These are phyloP conservation scores for Poliocrania exsul DNA, from an alignment of 2,797 vertebrate species.

Conservation along the genomic window DNA sequence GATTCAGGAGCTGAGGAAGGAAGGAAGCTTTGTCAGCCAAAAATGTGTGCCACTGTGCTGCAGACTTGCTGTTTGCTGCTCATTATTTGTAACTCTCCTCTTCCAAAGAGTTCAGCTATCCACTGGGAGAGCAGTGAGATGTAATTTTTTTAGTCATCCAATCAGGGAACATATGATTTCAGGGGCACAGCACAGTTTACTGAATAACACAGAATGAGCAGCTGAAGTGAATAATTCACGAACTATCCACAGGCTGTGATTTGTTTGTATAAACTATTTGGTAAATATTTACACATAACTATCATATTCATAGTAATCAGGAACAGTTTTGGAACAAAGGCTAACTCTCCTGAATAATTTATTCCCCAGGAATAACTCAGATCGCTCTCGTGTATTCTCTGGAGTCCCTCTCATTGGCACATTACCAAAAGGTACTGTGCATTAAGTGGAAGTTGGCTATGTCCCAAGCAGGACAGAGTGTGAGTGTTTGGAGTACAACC, in stretches of 20 bases:
- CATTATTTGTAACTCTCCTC: neutral
- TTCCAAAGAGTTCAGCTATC: neutral
- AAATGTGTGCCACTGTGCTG: accelerated
- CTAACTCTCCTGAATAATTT: conserved; percentile 38
- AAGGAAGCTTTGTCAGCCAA: neutral
- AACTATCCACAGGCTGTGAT: neutral
- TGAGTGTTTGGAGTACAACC: neutral
- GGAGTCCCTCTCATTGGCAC: neutral
- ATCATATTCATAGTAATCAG: conserved; percentile 20
- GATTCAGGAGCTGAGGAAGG: accelerated
- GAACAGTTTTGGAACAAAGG: neutral
- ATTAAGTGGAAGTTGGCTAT: neutral
- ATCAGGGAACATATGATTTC: neutral
- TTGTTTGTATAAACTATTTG: conserved; percentile 53
- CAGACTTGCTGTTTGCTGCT: neutral
- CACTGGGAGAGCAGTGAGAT: neutral
- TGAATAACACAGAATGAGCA: neutral
- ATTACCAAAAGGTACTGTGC: neutral
- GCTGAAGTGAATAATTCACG: conserved; percentile 16
- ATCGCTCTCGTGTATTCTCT: accelerated
- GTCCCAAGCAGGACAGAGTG: neutral
- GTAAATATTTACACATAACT: neutral
- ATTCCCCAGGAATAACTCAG: conserved; percentile 34
- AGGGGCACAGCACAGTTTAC: neutral
- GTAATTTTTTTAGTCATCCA: neutral